These are phyloP conservation scores for Ferrisia virgata DNA, from an alignment of 2,888 invertebrate species.

Conservation along the genomic window DNA sequence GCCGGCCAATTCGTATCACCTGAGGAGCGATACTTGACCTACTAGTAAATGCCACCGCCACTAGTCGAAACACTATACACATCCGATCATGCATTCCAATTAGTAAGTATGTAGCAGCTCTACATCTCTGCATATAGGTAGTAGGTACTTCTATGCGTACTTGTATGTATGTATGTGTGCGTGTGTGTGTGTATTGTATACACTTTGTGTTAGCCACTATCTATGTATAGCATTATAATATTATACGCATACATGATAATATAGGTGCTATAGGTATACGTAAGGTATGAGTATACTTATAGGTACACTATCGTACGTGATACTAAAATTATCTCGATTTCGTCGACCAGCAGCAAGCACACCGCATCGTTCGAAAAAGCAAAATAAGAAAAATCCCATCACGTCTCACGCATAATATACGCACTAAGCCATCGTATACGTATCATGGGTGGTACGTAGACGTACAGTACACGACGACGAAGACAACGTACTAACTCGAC, in stretches of 20 bases:
- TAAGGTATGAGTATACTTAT: too few relatives aligned
- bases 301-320: not conserved
- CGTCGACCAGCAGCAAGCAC: not conserved
- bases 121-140: too few relatives aligned
- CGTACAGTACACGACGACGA: too few relatives aligned
- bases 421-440: not conserved
- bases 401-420: not conserved
- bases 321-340: not conserved
- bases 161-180: too few relatives aligned
- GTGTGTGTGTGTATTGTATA: too few relatives aligned
- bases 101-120: not conserved
- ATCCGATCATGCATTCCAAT: constrained; percentile 1
- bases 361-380: not conserved
- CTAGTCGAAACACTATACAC: not conserved
- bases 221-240: too few relatives aligned
- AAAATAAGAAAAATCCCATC: not conserved
- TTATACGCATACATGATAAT: too few relatives aligned
- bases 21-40: constrained; percentile 32
- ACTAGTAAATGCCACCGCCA: not conserved
- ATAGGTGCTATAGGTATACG: too few relatives aligned
- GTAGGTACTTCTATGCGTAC: too few relatives aligned
- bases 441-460: not conserved
- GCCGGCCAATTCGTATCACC: constrained; percentile 30
- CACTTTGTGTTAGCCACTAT: not conserved
- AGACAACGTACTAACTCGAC: too few relatives aligned